A percentile compares a stretch with the other conserved stretches of the same genome.
phyloP scores from a whole-genome alignment of 2,113 vertebrate genomes.

The Ceyx melanurus region DNA sequence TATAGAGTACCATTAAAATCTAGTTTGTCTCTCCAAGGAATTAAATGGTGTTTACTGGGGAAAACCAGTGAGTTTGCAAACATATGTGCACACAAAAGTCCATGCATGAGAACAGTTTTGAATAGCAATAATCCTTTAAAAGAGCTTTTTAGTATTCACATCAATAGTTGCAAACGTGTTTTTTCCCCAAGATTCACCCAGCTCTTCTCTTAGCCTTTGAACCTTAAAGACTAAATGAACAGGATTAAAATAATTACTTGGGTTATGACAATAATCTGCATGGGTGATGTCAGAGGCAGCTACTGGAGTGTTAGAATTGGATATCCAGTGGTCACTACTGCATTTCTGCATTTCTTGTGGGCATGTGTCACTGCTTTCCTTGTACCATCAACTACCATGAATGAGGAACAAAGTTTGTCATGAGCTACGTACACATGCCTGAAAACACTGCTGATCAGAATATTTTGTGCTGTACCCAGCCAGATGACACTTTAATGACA shows the following conservation, averaged over 20 bases:
- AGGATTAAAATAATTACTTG: conserved; percentile 3
- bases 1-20: not conserved
- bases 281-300: not conserved
- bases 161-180: not conserved
- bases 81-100: not conserved
- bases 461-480: not conserved
- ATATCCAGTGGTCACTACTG: not conserved
- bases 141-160: not conserved
- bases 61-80: not conserved
- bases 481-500: not conserved
- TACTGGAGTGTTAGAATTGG: not conserved
- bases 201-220: conserved; percentile 25
- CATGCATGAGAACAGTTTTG: not conserved
- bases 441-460: not conserved
- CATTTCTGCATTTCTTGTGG: not conserved
- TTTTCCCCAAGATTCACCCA: not conserved
- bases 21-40: not conserved
- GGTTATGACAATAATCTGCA: conserved; percentile 14
- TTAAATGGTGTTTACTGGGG: not conserved
- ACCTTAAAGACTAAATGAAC: not conserved
- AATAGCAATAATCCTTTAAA: not conserved
- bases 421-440: not conserved
- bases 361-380: not conserved
- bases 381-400: not conserved
- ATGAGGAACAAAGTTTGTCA: not conserved